Base-by-base conservation (phyloP, 2,113 vertebrate genomes). In the Micromys minutus region DNA sequence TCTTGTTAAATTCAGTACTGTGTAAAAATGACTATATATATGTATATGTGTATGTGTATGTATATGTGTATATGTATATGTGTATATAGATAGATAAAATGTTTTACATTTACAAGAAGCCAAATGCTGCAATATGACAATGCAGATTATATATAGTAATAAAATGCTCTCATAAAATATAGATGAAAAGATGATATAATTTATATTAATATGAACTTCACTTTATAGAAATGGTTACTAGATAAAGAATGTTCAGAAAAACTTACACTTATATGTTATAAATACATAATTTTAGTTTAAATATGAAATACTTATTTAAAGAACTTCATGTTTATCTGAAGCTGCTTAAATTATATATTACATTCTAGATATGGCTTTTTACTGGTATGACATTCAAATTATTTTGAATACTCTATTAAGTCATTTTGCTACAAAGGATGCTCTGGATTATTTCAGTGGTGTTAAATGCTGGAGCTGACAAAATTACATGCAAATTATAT, bases 221-320 rank as follows among this genome's bases (percentile, higher is more conserved):
- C 7, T 94, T 76, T 63, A 63, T 0, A 57, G 13, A 67, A 34
- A 72, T 22, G 7, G 2, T 69, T 92, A 19, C 17, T 63, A 88
- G 24, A 42, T 50, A 91, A 85, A 95, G 50, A 55, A 7, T 52
- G 65, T 55, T 36, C 61, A 79, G 31, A 19, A 77, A 93, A 93
- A 86, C 88, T 61, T 47, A 12, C n/a, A 83, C 59, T 94, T 92
- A n/a, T 36, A 69, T 34, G 87, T 75, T 47, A n/a, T 87, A 36
- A 34, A 67, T 34, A 67, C 15, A 65, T 34, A 34, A 34, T 34
- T 67, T 47, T 84, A 76, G 24, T 83, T 12, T 81, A 75, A 4
- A 3, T 65, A 84, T 67, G 15, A 65, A 19, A 61, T 42, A 36
- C 45, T 65, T 36, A 50, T 63, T 55, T 19, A 42, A 76, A 93